phyloP scores from a whole-genome alignment of 2,888 invertebrate species.

The Lepidochrysops patricia region DNA sequence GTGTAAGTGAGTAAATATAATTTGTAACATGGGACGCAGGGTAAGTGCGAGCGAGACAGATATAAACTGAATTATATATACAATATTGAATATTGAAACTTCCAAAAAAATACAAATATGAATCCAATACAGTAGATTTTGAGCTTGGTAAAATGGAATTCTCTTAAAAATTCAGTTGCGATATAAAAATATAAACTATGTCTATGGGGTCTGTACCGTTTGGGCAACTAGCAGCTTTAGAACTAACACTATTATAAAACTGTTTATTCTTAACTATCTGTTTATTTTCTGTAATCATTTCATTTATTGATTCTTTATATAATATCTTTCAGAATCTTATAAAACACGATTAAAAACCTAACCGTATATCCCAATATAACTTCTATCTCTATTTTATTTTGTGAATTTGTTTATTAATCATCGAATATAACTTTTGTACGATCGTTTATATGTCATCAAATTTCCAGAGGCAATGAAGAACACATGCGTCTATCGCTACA shows the following conservation, averaged over 20 bases:
- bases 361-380: background rate
- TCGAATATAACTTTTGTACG: background rate
- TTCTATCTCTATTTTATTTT: background rate
- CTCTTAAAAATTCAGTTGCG: background rate
- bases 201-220: background rate
- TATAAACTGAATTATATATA: too few species aligned
- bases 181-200: conserved; percentile 6
- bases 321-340: too few species aligned
- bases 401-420: background rate
- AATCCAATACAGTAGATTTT: background rate
- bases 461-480: background rate
- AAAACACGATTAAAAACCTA: background rate
- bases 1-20: too few species aligned
- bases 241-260: background rate
- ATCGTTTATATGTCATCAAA: background rate
- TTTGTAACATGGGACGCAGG: too few species aligned
- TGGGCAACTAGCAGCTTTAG: background rate
- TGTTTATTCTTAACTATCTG: background rate
- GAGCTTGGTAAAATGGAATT: background rate
- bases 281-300: background rate
- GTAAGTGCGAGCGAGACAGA: too few species aligned
- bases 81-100: background rate
- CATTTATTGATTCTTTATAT: background rate
- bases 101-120: too few species aligned
- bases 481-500: background rate